Evolutionary conservation across 2,888 invertebrate species (phyloP).

Genomic region (Arctia plantaginis): DNA sequence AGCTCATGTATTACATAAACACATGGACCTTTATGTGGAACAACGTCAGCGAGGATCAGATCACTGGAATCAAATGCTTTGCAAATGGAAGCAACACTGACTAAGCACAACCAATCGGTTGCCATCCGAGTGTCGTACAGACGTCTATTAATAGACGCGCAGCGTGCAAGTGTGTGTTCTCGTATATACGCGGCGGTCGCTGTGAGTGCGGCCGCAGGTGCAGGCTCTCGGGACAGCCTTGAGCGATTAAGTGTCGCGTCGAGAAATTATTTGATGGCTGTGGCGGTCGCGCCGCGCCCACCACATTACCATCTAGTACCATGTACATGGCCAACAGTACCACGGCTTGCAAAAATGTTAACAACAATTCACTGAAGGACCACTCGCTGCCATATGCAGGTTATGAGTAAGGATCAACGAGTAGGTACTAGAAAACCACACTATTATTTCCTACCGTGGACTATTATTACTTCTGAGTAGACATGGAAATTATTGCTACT

Average conservation of each 20-base stretch:
- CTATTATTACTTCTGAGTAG: neutral
- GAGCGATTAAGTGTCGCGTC: conserved; percentile 52
- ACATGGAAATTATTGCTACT: too few species aligned
- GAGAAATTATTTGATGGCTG: conserved; percentile 49
- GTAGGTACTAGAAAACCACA: neutral
- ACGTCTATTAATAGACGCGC: conserved; percentile 51
- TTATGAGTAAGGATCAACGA: neutral
- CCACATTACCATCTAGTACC: neutral
- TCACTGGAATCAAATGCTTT: conserved; percentile 45
- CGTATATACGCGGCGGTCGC: conserved; percentile 1
- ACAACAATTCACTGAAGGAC: neutral
- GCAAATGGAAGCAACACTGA: conserved; percentile 52
- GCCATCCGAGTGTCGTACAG: conserved; percentile 44
- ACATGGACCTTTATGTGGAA: neutral
- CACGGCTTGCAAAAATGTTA: neutral
- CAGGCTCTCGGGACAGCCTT: conserved; percentile 50
- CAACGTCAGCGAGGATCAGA: conserved; percentile 17
- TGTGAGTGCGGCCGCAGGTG: conserved; percentile 46
- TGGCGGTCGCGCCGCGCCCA: conserved; percentile 23
- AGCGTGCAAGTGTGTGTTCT: conserved; percentile 22
- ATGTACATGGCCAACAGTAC: neutral
- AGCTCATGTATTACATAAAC: conserved; percentile 14
- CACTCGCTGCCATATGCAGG: neutral
- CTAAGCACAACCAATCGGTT: conserved; percentile 53
- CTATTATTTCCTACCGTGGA: neutral